Percentiles rank a stretch among this genome's conserved stretches.
phyloP scores from a whole-genome alignment of 2,113 vertebrate species.

The Reinhardtius hippoglossoides region DNA sequence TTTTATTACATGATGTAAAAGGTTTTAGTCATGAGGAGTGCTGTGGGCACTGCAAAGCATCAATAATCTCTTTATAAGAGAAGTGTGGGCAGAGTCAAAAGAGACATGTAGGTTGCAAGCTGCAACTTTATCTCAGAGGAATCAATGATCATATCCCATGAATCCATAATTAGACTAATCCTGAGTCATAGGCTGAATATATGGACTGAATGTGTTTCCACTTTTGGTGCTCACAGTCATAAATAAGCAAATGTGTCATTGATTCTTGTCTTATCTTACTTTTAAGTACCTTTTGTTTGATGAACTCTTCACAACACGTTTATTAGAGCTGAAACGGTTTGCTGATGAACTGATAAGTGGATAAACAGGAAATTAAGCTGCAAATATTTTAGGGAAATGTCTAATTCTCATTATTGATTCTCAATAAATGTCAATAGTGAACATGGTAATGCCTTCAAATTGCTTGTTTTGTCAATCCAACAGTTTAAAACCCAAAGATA shows the following conservation, averaged over 20 bases:
- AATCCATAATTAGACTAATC: slow-evolving; percentile 44
- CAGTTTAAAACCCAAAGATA: too few relatives aligned
- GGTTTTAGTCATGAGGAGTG: not conserved
- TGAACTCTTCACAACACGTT: not conserved
- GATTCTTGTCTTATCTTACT: not conserved
- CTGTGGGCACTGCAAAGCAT: slow-evolving; percentile 26
- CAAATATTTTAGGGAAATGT: too few relatives aligned
- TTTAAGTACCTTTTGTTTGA: not conserved
- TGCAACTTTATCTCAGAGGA: slow-evolving; percentile 40
- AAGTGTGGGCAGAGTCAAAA: slow-evolving; percentile 24
- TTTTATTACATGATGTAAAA: not conserved
- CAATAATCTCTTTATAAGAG: slow-evolving; percentile 22
- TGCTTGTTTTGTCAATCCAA: too few relatives aligned
- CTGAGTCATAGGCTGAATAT: slow-evolving; percentile 44
- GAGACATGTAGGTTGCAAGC: slow-evolving; percentile 16
- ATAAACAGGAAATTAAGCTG: too few relatives aligned
- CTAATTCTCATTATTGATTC: too few relatives aligned
- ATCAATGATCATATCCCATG: slow-evolving; percentile 15
- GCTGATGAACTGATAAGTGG: too few relatives aligned
- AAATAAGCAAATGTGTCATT: not conserved
- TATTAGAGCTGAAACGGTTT: too few relatives aligned
- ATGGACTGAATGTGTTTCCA: not conserved
- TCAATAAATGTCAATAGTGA: too few relatives aligned
- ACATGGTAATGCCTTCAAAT: too few relatives aligned
- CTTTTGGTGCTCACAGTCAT: slow-evolving; percentile 8